Base-by-base conservation (phyloP, 2,113 vertebrate genomes). In the Orientallactaga bullata region DNA sequence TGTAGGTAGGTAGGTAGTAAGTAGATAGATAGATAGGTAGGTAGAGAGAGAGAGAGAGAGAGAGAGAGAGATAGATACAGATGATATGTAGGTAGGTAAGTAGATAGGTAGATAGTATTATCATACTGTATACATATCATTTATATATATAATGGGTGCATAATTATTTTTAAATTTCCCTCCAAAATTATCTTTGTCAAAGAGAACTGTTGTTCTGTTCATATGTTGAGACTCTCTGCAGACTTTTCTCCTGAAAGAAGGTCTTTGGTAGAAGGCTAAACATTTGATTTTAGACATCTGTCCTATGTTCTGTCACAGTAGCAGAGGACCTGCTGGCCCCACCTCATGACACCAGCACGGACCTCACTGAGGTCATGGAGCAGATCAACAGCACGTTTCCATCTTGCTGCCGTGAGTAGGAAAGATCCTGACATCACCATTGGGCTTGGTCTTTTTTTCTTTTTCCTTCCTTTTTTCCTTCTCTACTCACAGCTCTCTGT, bases 351-450 rank as follows among this genome's bases (percentile, higher is more conserved):
- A 99, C 98, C 97, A 99, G 97, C 98, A 98, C 99, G 76, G 99
- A 99, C 98, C 98, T 99, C 97, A 98, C 99, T 26, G 99, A 99
- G 96, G 98, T 99, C 97, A 99, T 99, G 99, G 99, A 99, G 97
- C 99, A 99, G 98, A 99, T 99, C 98, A 99, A 99, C 98, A 99
- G 98, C 97, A 99, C 99, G 37, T 99, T 99, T 97, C 99, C 99
- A 94, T 98, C 99, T 98, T 99, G 99, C 98, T 98, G 98, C 98
- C 94, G 99, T 99, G 99, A 99, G 99, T 99, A 96, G 80, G 83
- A 35, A 32, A 0, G 28, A 18, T 2, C 26, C 0, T 23, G 0
- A 2, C 1, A 0, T 65, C 15, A 0, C n/a, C 24, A 0, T 35
- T 0, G 0, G 0, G 2, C 61, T 20, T 39, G 4, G 7, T 79